Percentiles rank a stretch among this genome's conserved stretches.
These are phyloP conservation scores for Melanotaenia trifasciata DNA, from an alignment of 2,797 vertebrate genomes.

Conservation along the genomic window DNA sequence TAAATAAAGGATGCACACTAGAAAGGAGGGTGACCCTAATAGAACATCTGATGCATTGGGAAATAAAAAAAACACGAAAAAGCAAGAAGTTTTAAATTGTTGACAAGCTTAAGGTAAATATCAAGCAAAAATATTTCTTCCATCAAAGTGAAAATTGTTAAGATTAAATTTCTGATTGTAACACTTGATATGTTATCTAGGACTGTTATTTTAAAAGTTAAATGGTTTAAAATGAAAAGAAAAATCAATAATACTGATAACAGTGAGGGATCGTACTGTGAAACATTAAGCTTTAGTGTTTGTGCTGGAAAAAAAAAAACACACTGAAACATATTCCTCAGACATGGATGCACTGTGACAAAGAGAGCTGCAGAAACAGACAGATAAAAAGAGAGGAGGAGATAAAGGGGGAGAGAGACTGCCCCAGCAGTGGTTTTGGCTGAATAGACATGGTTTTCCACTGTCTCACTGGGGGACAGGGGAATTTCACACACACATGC, in stretches of 20 bases:
- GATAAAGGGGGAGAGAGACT: constrained; percentile 25
- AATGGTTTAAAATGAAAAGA: too few species aligned
- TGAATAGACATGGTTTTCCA: constrained; percentile 71
- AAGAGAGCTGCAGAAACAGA: constrained; percentile 22
- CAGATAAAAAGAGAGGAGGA: constrained; percentile 16
- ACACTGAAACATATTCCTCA: constrained; percentile 3
- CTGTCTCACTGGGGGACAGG: constrained; percentile 70
- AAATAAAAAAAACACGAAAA: too few species aligned
- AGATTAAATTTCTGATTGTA: too few species aligned
- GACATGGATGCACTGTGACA: constrained; percentile 21
- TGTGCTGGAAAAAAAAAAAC: constrained; percentile 12
- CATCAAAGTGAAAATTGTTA: too few species aligned
- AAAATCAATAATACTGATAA: neutral
- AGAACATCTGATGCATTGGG: too few species aligned
- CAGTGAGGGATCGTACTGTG: neutral
- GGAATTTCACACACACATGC: constrained; percentile 73
- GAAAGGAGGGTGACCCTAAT: too few species aligned
- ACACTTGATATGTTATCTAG: too few species aligned
- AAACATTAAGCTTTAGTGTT: neutral
- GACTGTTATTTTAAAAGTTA: too few species aligned
- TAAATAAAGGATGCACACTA: too few species aligned
- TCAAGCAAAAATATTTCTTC: too few species aligned
- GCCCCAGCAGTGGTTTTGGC: constrained; percentile 63
- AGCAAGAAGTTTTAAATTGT: too few species aligned
- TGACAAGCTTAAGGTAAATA: too few species aligned